Percentiles rank a stretch among this genome's conserved stretches.
Evolutionary conservation across 2,113 vertebrate genomes (phyloP).

Genomic region (Tichodroma muraria): DNA sequence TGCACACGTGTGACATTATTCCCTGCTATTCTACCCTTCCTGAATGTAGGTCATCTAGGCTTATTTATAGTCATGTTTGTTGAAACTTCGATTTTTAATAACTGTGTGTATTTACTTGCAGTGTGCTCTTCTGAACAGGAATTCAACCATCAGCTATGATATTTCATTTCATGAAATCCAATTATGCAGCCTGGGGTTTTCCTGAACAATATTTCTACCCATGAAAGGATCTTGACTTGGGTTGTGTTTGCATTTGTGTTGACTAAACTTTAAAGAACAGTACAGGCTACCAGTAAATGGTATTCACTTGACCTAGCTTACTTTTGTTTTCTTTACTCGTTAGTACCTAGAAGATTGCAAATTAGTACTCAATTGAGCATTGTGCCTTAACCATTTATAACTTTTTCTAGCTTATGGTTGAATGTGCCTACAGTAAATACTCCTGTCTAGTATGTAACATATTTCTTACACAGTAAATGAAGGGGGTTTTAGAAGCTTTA

Average conservation of each 20-base stretch:
- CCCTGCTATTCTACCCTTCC: background rate
- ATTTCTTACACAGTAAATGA: background rate
- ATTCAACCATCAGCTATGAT: background rate
- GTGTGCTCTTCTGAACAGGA: background rate
- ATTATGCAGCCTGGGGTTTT: background rate
- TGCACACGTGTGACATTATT: background rate
- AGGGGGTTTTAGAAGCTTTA: background rate
- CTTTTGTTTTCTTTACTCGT: background rate
- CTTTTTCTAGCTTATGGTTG: background rate
- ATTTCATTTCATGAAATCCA: background rate
- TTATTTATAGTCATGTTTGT: background rate
- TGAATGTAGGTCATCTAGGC: background rate
- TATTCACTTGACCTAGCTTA: background rate
- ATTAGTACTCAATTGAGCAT: background rate
- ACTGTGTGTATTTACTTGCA: background rate
- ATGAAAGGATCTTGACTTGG: background rate
- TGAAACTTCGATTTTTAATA: background rate
- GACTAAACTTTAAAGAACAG: background rate
- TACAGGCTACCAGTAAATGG: background rate
- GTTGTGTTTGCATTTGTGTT: background rate
- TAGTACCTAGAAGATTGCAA: background rate
- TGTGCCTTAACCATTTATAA: background rate
- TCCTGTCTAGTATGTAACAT: background rate
- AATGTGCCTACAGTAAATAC: background rate
- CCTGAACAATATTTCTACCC: background rate